These are phyloP conservation scores for Porphyrio hochstetteri DNA, from an alignment of 2,113 vertebrate species.

Conservation along the genomic window DNA sequence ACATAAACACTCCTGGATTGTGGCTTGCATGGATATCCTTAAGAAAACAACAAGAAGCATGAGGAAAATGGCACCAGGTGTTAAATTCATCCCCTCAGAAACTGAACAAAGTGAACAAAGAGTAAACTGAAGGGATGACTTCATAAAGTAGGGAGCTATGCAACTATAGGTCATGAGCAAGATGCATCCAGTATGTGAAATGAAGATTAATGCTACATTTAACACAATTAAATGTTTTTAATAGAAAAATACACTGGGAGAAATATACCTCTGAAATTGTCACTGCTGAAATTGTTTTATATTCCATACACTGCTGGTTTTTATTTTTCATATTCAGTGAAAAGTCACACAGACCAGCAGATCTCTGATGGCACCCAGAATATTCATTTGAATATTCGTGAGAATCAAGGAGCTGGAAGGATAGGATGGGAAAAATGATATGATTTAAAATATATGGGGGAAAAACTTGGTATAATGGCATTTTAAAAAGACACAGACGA, in stretches of 20 bases:
- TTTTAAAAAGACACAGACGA: slow-evolving; percentile 53
- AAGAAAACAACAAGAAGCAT: not conserved
- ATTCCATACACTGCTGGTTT: not conserved
- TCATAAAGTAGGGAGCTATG: not conserved
- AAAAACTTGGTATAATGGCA: not conserved
- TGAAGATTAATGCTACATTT: not conserved
- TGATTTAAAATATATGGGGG: slow-evolving; percentile 5
- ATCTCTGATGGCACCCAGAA: not conserved
- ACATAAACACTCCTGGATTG: slow-evolving; percentile 4
- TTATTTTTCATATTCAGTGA: slow-evolving; percentile 12
- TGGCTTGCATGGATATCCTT: not conserved
- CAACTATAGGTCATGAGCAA: not conserved
- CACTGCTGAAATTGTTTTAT: not conserved
- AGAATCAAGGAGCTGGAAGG: not conserved
- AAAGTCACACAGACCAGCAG: not conserved
- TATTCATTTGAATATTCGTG: not conserved
- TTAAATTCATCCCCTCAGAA: slow-evolving; percentile 7
- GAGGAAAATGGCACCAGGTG: not conserved
- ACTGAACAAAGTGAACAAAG: not conserved
- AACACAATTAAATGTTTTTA: not conserved
- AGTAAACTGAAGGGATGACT: not conserved
- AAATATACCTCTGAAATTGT: not conserved
- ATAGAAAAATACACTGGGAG: not conserved
- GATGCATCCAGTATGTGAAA: not conserved
- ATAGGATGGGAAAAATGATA: slow-evolving; percentile 20